phyloP scores from a whole-genome alignment of 2,888 invertebrate species.

The Graphium colonna region DNA sequence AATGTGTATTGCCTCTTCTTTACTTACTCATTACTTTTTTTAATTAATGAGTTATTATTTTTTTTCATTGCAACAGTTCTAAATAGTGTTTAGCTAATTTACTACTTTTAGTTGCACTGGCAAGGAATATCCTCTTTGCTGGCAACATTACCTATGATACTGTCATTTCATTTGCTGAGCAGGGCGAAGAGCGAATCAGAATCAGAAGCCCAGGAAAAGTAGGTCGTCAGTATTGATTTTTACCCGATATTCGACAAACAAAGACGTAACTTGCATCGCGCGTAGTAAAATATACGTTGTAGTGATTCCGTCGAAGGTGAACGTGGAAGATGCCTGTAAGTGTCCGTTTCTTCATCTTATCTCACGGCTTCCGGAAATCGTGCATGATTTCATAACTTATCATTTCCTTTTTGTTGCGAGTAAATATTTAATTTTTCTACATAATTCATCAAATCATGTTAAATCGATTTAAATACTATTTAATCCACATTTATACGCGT shows the following conservation, averaged over 20 bases:
- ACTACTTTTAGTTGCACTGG: not conserved
- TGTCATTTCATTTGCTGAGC: slow-evolving; percentile 36
- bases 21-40: too few species aligned
- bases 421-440: slow-evolving; percentile 23
- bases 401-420: slow-evolving; percentile 33
- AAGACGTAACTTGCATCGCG: slow-evolving; percentile 45
- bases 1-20: too few species aligned
- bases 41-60: too few species aligned
- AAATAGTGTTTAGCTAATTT: too few species aligned
- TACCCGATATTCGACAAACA: slow-evolving; percentile 55
- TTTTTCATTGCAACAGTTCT: too few species aligned
- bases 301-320: slow-evolving; percentile 40
- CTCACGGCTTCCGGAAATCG: slow-evolving; percentile 54
- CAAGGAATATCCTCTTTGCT: too few species aligned
- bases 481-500: slow-evolving; percentile 24
- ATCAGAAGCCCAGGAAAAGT: slow-evolving; percentile 49
- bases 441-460: slow-evolving; percentile 14
- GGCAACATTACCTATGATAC: slow-evolving; percentile 5
- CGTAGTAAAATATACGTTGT: slow-evolving; percentile 40
- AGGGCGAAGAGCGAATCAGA: slow-evolving; percentile 26
- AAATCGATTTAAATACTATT: slow-evolving; percentile 27
- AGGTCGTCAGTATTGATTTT: slow-evolving; percentile 74
- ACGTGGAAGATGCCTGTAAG: slow-evolving; percentile 68
- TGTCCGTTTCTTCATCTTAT: slow-evolving; percentile 38
- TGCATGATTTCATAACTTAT: slow-evolving; percentile 39